These are phyloP conservation scores for Bubalus kerabau DNA, from an alignment of 2,113 vertebrate genomes.

Conservation along the genomic window DNA sequence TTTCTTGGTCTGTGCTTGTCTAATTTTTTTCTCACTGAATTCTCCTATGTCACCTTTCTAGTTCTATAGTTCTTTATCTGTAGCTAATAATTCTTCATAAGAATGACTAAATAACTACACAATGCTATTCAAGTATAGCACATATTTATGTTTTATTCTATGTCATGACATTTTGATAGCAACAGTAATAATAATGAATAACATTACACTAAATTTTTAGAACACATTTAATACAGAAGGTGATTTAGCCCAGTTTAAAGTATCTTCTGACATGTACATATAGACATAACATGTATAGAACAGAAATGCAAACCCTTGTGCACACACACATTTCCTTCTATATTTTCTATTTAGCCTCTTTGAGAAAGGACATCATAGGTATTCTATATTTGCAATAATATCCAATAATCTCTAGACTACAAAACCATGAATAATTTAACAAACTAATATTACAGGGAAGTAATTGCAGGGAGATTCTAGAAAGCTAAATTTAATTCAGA, in stretches of 20 bases:
- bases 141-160: background rate
- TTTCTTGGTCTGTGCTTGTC: background rate
- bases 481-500: slow-evolving; percentile 35
- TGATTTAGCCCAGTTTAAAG: background rate
- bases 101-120: background rate
- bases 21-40: background rate
- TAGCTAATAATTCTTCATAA: background rate
- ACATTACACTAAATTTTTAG: background rate
- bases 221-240: background rate
- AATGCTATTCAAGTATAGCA: background rate
- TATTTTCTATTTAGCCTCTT: background rate
- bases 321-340: background rate
- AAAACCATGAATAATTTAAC: slow-evolving; percentile 41
- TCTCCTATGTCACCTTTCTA: background rate
- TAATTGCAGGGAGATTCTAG: slow-evolving; percentile 11
- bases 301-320: background rate
- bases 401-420: background rate
- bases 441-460: background rate
- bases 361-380: background rate
- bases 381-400: background rate
- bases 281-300: background rate
- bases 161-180: background rate
- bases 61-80: background rate
- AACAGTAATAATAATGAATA: background rate
- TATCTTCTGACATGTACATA: background rate